Percentiles rank a stretch among this genome's conserved stretches.
Conservation (phyloP, 2,113 vertebrate genomes). For the Uria aalge region DNA sequence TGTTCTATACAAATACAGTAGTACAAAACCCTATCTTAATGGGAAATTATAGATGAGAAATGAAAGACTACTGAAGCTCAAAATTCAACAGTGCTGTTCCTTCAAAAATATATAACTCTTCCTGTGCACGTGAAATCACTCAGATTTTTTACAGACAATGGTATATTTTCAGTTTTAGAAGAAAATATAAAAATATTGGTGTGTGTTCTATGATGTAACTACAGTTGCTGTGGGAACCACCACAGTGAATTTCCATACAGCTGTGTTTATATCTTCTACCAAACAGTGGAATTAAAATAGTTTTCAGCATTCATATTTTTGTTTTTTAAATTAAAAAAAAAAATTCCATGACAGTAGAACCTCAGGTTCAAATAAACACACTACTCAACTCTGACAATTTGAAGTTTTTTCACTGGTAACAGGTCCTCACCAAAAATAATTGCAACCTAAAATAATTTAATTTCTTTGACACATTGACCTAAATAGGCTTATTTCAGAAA, state of each 20-base stretch:
- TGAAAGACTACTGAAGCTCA: constrained; percentile 1
- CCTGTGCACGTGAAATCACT: neutral
- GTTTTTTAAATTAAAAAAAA: neutral
- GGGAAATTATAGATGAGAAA: constrained; percentile 23
- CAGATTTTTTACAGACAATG: neutral
- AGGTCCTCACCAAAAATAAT: neutral
- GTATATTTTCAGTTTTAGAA: neutral
- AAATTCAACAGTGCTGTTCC: neutral
- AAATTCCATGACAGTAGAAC: neutral
- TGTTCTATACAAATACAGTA: neutral
- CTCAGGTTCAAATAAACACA: neutral
- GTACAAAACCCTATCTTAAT: neutral
- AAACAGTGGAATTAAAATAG: neutral
- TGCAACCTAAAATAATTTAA: neutral
- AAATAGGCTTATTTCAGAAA: neutral
- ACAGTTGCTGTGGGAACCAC: constrained; percentile 31
- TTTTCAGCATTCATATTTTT: neutral
- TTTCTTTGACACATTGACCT: constrained; percentile 38
- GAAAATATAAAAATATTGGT: neutral
- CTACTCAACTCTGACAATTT: neutral
- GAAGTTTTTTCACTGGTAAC: neutral
- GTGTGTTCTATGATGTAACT: neutral
- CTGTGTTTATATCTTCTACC: neutral
- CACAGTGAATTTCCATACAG: neutral
- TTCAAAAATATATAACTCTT: neutral